Base-by-base conservation (phyloP, 2,797 vertebrate genomes). In the Rhinoraja longicauda region DNA sequence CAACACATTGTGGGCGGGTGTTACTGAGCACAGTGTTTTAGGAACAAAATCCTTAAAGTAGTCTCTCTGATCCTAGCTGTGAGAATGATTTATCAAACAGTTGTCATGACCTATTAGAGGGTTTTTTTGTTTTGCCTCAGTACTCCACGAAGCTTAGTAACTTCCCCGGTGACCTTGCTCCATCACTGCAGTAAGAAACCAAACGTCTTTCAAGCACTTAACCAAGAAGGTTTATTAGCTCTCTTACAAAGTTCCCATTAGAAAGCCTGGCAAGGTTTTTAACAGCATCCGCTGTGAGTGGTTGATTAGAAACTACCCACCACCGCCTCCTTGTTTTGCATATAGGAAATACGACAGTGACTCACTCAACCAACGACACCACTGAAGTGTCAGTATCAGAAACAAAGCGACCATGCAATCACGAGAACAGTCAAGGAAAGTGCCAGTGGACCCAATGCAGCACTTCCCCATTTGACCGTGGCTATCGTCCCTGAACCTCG, bases 1-100 rank as follows among this genome's bases (percentile, higher is more conserved):
- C 32, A 92, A 29, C 12, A n/a, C 90, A 57, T 45, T 13, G 90
- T 92, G 90, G 67, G 90, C 90, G 39, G 90, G 26, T 5, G 90
- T 92, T 57, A 92, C 24, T 36, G 45, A 92, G 67, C 70, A 29
- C 70, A 92, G 90, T 39, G 72, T 75, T 92, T 92, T 75, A 92
- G 90, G 90, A 92, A 92, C 90, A 92, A 72, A 53, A 92, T 92
- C 90, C 90, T 92, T 88, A 88, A 67, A 88, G n/a, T 32, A 67
- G n/a, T 59, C 62, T 88, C 57, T 88, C 13, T 88, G 15, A 67
- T 88, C 64, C 84, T 21, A 62, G 36, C 84, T 67, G 59, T 19
- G 13, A 17, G 19, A n/a, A 88, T n/a, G n/a, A 36, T 9, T 21
- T 84, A 32, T 88, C 84, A 36, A 88, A n/a, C 15, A 3, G 17